phyloP scores from a whole-genome alignment of 2,888 invertebrate species.

The Cryptus armator region DNA sequence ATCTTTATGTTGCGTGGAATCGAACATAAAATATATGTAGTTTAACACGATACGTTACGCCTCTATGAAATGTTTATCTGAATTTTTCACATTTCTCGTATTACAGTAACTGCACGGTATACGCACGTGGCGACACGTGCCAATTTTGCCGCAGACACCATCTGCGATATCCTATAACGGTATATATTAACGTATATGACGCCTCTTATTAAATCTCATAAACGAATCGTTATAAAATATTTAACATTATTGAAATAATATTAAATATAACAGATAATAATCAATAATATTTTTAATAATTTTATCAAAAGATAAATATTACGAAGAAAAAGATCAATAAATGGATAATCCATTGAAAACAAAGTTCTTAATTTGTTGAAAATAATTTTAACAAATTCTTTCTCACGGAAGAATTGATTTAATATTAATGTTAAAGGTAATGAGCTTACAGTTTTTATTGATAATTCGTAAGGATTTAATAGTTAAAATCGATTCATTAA shows the following conservation, averaged over 20 bases:
- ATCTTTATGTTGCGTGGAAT: background rate
- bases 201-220: background rate
- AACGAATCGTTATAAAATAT: too few relatives aligned
- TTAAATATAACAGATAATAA: too few relatives aligned
- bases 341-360: too few relatives aligned
- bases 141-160: constrained; percentile 3
- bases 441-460: background rate
- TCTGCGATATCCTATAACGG: background rate
- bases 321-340: too few relatives aligned
- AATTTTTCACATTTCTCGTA: constrained; percentile 24
- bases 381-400: too few relatives aligned
- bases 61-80: background rate
- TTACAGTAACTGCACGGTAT: background rate
- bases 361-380: too few relatives aligned
- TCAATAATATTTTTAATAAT: too few relatives aligned
- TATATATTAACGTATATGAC: background rate
- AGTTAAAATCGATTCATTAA: background rate
- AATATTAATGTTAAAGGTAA: too few relatives aligned
- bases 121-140: background rate
- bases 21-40: constrained; percentile 9
- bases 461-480: background rate
- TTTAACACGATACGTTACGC: background rate
- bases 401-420: too few relatives aligned
- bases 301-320: too few relatives aligned
- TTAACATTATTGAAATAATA: too few relatives aligned